Base-by-base conservation (phyloP, 2,797 vertebrate genomes). In the Galago senegalensis region DNA sequence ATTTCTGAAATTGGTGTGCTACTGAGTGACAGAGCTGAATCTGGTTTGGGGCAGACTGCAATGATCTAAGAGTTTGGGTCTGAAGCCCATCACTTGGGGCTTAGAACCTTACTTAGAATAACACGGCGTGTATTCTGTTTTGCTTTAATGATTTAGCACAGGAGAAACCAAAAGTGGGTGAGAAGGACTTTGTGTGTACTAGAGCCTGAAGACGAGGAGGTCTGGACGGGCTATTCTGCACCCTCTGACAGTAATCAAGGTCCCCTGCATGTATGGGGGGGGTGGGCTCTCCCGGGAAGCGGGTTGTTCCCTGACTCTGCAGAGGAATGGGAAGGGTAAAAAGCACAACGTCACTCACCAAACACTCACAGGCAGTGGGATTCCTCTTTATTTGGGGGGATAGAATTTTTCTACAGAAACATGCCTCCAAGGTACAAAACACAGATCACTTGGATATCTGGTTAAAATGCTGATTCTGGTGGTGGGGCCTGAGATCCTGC, bases 61-160 rank as follows among this genome's bases (percentile, higher is more conserved):
- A 17, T 60, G 77, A 94, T 20, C 61, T 91, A 70, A 88, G 77
- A 82, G 20, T 81, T 23, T 37, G 53, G 40, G 65, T 92, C 83
- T 92, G 70, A 93, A 87, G 84, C 43, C 37, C 63, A 67, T 31
- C 76, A 46, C 14, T 25, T 77, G 65, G 56, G 49, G 61, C 84
- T 95, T 84, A 80, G 73, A 84, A 75, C 23, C 13, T 63, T 87
- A 83, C 27, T 80, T 88, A 31, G 40, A 90, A 93, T 3, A 72
- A 46, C 27, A 83, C 16, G 83, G 53, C 0, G 2, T 67, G 7
- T 69, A 46, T 11, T 40, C 49, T 43, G 43, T 31, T 96, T 61
- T 29, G 21, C 81, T 94, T 72, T 81, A 80, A 58, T 67, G 37
- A 29, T 90, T 96, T 76, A 91, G 81, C 56, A 23, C 27, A 69